Base-by-base conservation (phyloP, 2,797 vertebrate genomes). In the Sebastolobus alascanus region DNA sequence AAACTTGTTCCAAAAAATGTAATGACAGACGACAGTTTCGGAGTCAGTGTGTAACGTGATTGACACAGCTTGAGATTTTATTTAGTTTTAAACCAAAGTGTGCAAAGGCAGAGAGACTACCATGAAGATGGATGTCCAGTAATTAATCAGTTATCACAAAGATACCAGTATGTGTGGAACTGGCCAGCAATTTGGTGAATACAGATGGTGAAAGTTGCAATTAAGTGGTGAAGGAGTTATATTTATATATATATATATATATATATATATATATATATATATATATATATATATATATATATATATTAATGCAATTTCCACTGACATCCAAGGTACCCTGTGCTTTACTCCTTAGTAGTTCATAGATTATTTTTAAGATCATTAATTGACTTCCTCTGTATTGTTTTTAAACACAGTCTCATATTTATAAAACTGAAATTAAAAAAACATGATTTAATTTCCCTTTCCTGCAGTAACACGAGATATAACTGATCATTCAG, bases 381-480 rank as follows among this genome's bases (percentile, higher is more conserved):
- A 10, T 13, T 2, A 16, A 4, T 31, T 27, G 56, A 16, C 56
- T 6, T 55, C 20, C n/a, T 25, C 52, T 5, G 22, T 5, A 55
- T 22, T 55, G 22, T 56, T 54, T 54, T 54, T 11, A 40, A 12
- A 40, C 38, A 13, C 38, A 40, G 38, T 43, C 40, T 43, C 40
- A 43, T 43, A 43, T 43, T 43, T 43, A 43, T 16, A 43, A 43
- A 43, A 43, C 40, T 43, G 40, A 43, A 43, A 43, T 43, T 16
- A 0, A 43, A 43, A 43, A 43, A 25, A 25, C 25, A 25, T 25
- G 25, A 25, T 25, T 25, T 25, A 25, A 25, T 25, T 25, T 25
- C 25, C 12, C 43, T 18, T 46, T 18, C 43, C 43, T 18, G 0
- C 16, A 14, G 43, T 0, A 18, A 46, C 16, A 1, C 6, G 16